phyloP scores from a whole-genome alignment of 2,113 vertebrate genomes.

The Salvelinus fontinalis region DNA sequence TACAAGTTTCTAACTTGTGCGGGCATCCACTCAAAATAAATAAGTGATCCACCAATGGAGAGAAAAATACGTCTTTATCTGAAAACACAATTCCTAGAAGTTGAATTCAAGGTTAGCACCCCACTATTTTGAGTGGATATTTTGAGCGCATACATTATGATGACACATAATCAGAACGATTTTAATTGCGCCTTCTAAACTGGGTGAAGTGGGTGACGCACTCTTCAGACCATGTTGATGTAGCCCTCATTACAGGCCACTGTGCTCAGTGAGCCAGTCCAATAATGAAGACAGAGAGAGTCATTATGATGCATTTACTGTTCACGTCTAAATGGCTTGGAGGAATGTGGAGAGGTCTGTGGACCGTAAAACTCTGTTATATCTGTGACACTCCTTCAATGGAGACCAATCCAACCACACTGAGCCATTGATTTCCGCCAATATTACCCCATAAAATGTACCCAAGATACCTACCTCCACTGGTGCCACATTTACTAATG shows the following conservation, averaged over 20 bases:
- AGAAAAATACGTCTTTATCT: no score
- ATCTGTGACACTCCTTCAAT: conserved; percentile 8
- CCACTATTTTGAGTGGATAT: not conserved
- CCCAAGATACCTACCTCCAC: conserved; percentile 14
- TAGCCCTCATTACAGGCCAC: conserved; percentile 32
- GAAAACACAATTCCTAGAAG: not conserved
- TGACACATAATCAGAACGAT: not conserved
- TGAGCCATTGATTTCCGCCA: not conserved
- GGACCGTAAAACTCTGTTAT: not conserved
- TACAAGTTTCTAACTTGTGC: not conserved
- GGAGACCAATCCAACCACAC: conserved; percentile 2
- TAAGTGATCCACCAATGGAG: not conserved
- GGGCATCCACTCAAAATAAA: not conserved
- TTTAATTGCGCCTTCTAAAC: not conserved
- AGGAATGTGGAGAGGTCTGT: conserved; percentile 19
- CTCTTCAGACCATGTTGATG: conserved; percentile 19
- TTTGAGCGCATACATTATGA: no score
- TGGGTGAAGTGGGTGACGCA: not conserved
- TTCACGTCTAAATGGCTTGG: conserved; percentile 22
- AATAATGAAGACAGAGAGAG: conserved; percentile 38
- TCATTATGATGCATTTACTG: conserved; percentile 38
- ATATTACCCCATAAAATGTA: conserved; percentile 19
- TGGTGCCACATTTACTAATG: conserved; percentile 5
- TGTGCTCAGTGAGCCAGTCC: conserved; percentile 2
- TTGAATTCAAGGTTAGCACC: not conserved